phyloP scores from a whole-genome alignment of 2,113 vertebrate species.

The Heterocephalus glaber region DNA sequence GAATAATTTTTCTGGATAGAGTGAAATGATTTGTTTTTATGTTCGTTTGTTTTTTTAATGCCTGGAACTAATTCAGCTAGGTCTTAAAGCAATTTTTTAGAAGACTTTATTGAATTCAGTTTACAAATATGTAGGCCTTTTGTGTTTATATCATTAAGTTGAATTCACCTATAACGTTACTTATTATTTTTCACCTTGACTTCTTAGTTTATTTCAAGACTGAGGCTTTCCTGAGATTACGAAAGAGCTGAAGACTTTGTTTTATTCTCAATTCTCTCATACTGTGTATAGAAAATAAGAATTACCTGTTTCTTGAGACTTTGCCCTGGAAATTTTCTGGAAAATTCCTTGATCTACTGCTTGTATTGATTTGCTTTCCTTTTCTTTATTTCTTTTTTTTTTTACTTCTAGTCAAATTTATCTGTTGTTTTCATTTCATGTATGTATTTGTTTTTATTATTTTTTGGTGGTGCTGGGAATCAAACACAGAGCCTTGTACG shows the following conservation, averaged over 20 bases:
- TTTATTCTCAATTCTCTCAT: background rate
- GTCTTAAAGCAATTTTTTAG: background rate
- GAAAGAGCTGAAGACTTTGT: background rate
- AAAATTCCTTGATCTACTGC: background rate
- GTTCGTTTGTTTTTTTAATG: background rate
- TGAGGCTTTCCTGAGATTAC: background rate
- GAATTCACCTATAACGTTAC: background rate
- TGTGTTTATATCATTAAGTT: background rate
- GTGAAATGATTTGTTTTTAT: background rate
- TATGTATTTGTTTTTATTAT: background rate
- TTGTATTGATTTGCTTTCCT: background rate
- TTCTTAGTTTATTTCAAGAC: background rate
- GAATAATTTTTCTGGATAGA: background rate
- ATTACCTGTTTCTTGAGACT: background rate
- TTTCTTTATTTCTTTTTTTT: background rate
- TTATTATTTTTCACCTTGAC: background rate
- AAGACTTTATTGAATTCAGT: background rate
- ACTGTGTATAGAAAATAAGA: background rate
- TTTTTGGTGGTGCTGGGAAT: background rate
- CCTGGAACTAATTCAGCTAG: background rate
- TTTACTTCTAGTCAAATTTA: background rate
- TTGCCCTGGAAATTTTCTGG: background rate
- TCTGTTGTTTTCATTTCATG: background rate
- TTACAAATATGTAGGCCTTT: background rate
- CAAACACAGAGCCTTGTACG: background rate